Evolutionary conservation across 2,797 vertebrate species (phyloP).

Genomic region (Graptemys geographica): DNA sequence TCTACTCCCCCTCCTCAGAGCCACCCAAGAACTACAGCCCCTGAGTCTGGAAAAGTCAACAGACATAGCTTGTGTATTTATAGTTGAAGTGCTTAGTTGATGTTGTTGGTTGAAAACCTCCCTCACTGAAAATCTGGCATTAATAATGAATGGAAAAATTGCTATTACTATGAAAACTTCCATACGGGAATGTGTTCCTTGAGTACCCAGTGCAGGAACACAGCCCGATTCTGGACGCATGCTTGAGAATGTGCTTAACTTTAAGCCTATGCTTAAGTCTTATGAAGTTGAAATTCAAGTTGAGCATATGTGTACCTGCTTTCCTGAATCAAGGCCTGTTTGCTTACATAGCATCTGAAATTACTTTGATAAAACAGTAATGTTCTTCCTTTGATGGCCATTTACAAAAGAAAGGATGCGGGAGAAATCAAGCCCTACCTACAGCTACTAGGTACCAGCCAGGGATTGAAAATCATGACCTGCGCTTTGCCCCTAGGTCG

Average conservation of each 20-base stretch:
- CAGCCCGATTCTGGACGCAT: neutral
- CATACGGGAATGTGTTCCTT: neutral
- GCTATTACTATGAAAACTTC: neutral
- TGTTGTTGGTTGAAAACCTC: neutral
- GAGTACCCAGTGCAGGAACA: neutral
- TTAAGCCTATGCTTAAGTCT: neutral
- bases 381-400: neutral
- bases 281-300: neutral
- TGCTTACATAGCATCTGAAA: neutral
- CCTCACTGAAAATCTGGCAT: neutral
- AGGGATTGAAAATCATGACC: neutral
- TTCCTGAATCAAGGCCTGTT: neutral
- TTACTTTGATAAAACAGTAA: neutral
- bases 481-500: constrained; percentile 37
- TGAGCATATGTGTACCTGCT: neutral
- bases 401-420: neutral
- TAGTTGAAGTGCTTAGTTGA: neutral
- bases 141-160: neutral
- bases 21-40: neutral
- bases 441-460: no score
- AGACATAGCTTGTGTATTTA: neutral
- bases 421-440: neutral
- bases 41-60: neutral
- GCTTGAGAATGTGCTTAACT: neutral
- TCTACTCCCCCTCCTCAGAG: neutral